A percentile compares a stretch with the other conserved stretches of the same genome.
Evolutionary conservation across 2,888 invertebrate species (phyloP).

Genomic region (Dilophus febrilis): DNA sequence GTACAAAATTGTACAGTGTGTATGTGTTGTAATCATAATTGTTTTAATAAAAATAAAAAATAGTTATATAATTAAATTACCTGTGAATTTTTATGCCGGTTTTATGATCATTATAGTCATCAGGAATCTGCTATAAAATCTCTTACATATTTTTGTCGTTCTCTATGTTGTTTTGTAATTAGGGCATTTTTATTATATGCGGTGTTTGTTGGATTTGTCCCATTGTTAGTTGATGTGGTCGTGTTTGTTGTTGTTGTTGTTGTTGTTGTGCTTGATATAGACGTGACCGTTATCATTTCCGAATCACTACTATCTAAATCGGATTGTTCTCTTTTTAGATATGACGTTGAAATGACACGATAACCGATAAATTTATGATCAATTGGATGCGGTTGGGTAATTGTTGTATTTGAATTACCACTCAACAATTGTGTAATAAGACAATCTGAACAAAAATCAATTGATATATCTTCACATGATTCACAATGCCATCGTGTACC

Average conservation of each 20-base stretch:
- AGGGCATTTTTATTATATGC: too few species aligned
- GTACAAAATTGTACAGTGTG: too few species aligned
- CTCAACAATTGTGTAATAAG: slow-evolving; percentile 34
- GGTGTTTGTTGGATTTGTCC: too few species aligned
- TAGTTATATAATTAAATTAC: slow-evolving; percentile 1
- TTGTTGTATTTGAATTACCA: background rate
- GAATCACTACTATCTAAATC: slow-evolving; percentile 1
- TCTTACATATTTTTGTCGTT: background rate
- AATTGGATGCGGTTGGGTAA: slow-evolving; percentile 8
- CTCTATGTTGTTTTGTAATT: too few species aligned
- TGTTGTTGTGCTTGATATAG: too few species aligned
- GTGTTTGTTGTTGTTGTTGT: too few species aligned
- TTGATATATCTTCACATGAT: slow-evolving; percentile 35
- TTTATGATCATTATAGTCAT: slow-evolving; percentile 2
- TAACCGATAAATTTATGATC: slow-evolving; percentile 10
- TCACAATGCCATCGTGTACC: slow-evolving; percentile 54
- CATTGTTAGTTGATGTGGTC: too few species aligned
- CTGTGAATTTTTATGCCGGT: background rate
- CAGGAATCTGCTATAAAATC: background rate
- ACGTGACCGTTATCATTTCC: background rate
- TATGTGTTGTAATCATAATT: too few species aligned
- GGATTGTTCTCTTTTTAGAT: background rate
- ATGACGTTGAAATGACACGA: slow-evolving; percentile 4
- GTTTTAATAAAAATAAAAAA: too few species aligned
- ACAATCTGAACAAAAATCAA: slow-evolving; percentile 51